phyloP scores from a whole-genome alignment of 1,140 invertebrate genomes.

The Pinna nobilis region DNA sequence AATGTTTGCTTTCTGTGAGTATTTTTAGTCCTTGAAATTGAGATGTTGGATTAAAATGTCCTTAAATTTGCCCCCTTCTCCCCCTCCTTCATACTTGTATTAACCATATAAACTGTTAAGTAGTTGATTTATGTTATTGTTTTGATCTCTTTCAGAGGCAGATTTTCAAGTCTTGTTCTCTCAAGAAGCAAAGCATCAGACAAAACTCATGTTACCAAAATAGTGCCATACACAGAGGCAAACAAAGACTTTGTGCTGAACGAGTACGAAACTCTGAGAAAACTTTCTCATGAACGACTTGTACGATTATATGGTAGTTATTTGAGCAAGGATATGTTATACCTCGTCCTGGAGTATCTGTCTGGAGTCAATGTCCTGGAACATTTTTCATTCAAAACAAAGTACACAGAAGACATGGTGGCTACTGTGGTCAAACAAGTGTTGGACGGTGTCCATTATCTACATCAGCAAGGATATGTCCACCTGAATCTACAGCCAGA shows the following conservation, averaged over 20 bases:
- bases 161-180: constrained; percentile 89
- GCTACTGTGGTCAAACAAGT: constrained; percentile 86
- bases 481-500: constrained; percentile 97
- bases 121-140: not conserved
- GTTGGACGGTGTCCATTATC: constrained; percentile 81
- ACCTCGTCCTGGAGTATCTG: constrained; percentile 89
- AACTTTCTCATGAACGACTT: constrained; percentile 90
- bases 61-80: too few species aligned
- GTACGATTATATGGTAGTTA: constrained; percentile 80
- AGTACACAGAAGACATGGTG: constrained; percentile 94
- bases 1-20: too few species aligned
- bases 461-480: constrained; percentile 93
- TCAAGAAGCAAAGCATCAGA: constrained; percentile 77
- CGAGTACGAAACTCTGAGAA: constrained; percentile 88
- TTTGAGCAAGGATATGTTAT: constrained; percentile 63
- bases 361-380: constrained; percentile 94
- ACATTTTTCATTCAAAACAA: constrained; percentile 88
- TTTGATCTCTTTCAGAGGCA: constrained; percentile 79
- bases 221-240: constrained; percentile 46
- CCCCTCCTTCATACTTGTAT: too few species aligned
- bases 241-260: constrained; percentile 53
- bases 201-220: constrained; percentile 49
- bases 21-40: too few species aligned
- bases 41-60: too few species aligned
- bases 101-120: too few species aligned